phyloP scores from a whole-genome alignment of 2,797 vertebrate genomes.

The Gadopsis bispinosus region DNA sequence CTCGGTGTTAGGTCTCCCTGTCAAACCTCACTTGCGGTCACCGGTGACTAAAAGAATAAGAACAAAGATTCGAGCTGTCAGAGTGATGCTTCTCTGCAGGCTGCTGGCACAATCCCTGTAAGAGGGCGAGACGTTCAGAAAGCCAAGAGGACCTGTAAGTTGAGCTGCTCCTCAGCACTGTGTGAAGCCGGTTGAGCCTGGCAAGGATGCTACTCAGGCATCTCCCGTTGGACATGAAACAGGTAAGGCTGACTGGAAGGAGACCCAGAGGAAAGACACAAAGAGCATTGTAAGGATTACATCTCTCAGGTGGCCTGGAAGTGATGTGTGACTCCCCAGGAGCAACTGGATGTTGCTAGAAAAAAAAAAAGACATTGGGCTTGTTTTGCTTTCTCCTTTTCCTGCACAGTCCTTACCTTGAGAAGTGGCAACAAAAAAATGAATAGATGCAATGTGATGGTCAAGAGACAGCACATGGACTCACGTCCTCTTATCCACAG shows the following conservation, averaged over 20 bases:
- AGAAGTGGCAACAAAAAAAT: constrained; percentile 19
- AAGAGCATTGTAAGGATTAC: constrained; percentile 44
- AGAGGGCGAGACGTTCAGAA: constrained; percentile 44
- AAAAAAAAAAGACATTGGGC: constrained; percentile 28
- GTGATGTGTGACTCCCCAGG: constrained; percentile 21
- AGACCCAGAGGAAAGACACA: constrained; percentile 32
- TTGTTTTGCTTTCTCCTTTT: constrained; percentile 29
- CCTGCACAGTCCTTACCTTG: background rate
- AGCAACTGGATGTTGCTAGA: constrained; percentile 29
- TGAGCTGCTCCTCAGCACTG: constrained; percentile 48
- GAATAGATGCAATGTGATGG: constrained; percentile 15
- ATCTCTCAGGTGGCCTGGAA: constrained; percentile 48
- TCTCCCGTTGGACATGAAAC: constrained; percentile 50
- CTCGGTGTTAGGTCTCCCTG: constrained; percentile 40
- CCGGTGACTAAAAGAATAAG: constrained; percentile 38
- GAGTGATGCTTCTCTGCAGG: constrained; percentile 42
- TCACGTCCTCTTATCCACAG: constrained; percentile 17
- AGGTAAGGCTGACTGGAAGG: constrained; percentile 39
- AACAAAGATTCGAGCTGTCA: constrained; percentile 51
- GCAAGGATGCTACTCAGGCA: constrained; percentile 42
- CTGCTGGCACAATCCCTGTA: constrained; percentile 46
- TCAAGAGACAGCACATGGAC: constrained; percentile 24
- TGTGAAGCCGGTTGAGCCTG: constrained; percentile 54
- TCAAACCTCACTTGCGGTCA: constrained; percentile 48
- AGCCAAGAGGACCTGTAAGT: constrained; percentile 58